phyloP scores from a whole-genome alignment of 2,113 vertebrate genomes.

The Patagioenas fasciata region DNA sequence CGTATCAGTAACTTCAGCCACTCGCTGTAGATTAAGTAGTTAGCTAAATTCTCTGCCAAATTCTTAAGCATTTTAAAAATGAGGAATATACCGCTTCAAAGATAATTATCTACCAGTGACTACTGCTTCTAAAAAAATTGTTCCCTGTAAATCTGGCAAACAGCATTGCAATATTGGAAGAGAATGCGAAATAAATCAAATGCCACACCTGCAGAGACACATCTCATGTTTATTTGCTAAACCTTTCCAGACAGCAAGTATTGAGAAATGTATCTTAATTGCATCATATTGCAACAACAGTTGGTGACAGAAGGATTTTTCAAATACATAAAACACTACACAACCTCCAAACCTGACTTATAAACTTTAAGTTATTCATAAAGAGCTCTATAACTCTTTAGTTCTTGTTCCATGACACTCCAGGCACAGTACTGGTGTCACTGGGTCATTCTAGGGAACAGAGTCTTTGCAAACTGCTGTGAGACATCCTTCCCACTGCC shows the following conservation, averaged over 20 bases:
- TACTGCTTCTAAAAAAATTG: not conserved
- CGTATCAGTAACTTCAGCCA: not conserved
- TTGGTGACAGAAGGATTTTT: not conserved
- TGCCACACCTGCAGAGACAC: not conserved
- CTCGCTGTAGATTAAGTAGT: not conserved
- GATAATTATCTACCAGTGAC: not conserved
- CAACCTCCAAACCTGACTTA: not conserved
- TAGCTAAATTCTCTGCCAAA: not conserved
- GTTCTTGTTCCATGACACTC: not conserved
- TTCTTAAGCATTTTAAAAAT: not conserved
- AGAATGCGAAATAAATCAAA: not conserved
- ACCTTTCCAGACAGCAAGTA: not conserved
- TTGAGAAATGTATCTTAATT: not conserved
- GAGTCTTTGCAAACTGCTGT: not conserved
- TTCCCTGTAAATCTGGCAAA: not conserved
- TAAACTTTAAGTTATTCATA: not conserved
- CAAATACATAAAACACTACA: not conserved
- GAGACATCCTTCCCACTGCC: not conserved
- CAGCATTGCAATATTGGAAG: not conserved
- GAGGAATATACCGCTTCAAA: not conserved
- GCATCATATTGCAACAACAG: not conserved
- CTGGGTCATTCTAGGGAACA: not conserved
- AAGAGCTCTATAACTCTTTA: not conserved
- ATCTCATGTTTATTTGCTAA: not conserved
- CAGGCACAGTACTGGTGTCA: not conserved